Base-by-base conservation (phyloP, 2,113 vertebrate species). In the Malurus elegans region DNA sequence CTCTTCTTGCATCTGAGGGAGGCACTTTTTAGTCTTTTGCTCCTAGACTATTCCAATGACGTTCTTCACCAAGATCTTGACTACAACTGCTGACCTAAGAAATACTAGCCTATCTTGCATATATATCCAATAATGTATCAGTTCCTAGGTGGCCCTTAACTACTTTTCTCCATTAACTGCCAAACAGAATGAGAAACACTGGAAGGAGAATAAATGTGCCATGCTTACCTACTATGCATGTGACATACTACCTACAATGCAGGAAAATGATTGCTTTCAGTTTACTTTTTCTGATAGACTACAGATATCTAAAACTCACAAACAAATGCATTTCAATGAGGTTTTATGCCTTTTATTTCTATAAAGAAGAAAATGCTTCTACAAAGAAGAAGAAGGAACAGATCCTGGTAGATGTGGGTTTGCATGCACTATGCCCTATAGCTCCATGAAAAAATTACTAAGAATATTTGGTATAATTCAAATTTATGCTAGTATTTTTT, bases 191-290 rank as follows among this genome's bases (percentile, higher is more conserved):
- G 29, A 78, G 13, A 74, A 86, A 80, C 12, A 23, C 7, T 26
- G 14, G 5, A 62, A 61, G 8, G 6, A 10, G 7, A 69, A 56
- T 47, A 0, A 0, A 15, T 60, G 10, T 65, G 19, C 14, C 4
- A 3, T 36, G 28, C 2, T 40, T 91, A n/a, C n/a, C n/a, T n/a
- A n/a, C n/a, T n/a, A n/a, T n/a, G n/a, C n/a, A n/a, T n/a, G n/a
- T n/a, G n/a, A 3, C 14, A 23, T 42, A 31, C 29, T 65, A 54
- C 9, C 34, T 23, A 16, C 45, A 73, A 45, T 14, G 32, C 38
- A 62, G 29, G 15, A 74, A 74, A 74, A 74, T 0, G 0, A 19
- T 29, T 50, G 6, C 12, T 9, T 1, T 71, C 47, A 61, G 8
- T 20, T 84, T 65, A 29, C 12, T 61, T 95, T 73, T 80, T 69